These are phyloP conservation scores for Suillia variegata DNA, from an alignment of 2,888 invertebrate species.

Conservation along the genomic window DNA sequence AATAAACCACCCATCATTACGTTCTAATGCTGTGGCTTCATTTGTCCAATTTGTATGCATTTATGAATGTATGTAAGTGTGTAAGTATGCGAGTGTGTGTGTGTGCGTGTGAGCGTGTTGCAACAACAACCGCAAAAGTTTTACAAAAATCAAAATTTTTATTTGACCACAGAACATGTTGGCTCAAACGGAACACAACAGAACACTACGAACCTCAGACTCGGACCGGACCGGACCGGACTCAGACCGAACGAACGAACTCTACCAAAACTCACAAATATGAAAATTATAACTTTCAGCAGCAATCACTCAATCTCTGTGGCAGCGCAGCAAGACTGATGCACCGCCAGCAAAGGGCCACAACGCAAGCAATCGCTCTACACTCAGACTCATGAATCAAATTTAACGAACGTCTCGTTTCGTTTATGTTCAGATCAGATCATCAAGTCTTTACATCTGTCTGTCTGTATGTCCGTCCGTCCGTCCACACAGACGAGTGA, in stretches of 20 bases:
- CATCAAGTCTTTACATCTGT: constrained; percentile 43
- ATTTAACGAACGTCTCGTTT: constrained; percentile 61
- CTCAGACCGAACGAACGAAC: constrained; percentile 8
- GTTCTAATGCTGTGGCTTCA: constrained; percentile 40
- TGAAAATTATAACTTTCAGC: constrained; percentile 61
- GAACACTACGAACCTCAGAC: not conserved
- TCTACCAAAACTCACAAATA: constrained; percentile 45
- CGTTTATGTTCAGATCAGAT: constrained; percentile 55
- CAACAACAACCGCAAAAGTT: no score
- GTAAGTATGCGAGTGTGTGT: no score
- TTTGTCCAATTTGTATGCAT: constrained; percentile 40
- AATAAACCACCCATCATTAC: constrained; percentile 37
- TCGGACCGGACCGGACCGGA: not conserved
- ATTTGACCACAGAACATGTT: constrained; percentile 39
- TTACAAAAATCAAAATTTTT: constrained; percentile 38
- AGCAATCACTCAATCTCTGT: constrained; percentile 61
- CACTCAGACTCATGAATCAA: constrained; percentile 55
- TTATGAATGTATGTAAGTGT: constrained; percentile 22
- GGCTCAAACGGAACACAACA: constrained; percentile 27
- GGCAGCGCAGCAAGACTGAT: constrained; percentile 25
- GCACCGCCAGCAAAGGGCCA: constrained; percentile 6
- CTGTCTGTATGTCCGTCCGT: no score
- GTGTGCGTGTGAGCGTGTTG: no score
- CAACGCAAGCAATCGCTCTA: constrained; percentile 17
- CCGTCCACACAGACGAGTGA: constrained; percentile 22